phyloP scores from a whole-genome alignment of 2,888 invertebrate species.

The Podabrus alpinus region DNA sequence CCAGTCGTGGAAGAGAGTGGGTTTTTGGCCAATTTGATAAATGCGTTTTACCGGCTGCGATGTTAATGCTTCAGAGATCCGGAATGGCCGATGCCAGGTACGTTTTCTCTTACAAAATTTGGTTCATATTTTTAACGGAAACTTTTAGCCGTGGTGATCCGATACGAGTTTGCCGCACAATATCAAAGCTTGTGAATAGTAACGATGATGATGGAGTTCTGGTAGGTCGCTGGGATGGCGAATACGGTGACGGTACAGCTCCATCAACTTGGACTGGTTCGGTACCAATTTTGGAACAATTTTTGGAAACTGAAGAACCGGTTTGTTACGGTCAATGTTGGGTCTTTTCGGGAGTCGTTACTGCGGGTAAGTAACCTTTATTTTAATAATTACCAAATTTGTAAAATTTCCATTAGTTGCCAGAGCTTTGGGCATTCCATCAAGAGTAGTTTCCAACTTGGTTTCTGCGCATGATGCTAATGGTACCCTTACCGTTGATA shows the following conservation, averaged over 20 bases:
- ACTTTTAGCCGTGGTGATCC: slow-evolving; percentile 67
- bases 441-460: slow-evolving; percentile 79
- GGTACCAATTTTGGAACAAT: slow-evolving; percentile 75
- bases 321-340: slow-evolving; percentile 87
- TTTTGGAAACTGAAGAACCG: slow-evolving; percentile 64
- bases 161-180: slow-evolving; percentile 67
- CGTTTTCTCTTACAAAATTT: slow-evolving; percentile 26
- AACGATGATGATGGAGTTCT: slow-evolving; percentile 78
- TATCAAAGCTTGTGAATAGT: slow-evolving; percentile 76
- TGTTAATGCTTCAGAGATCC: slow-evolving; percentile 72
- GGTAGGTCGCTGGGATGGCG: slow-evolving; percentile 73
- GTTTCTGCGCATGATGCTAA: slow-evolving; percentile 87
- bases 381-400: not conserved
- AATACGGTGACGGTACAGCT: slow-evolving; percentile 74
- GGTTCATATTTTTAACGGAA: not conserved
- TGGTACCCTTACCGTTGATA: slow-evolving; percentile 76
- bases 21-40: slow-evolving; percentile 82
- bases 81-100: slow-evolving; percentile 63
- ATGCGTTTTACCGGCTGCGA: slow-evolving; percentile 69
- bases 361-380: slow-evolving; percentile 63
- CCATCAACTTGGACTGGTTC: slow-evolving; percentile 83
- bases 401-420: slow-evolving; percentile 61
- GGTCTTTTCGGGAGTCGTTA: slow-evolving; percentile 83
- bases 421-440: slow-evolving; percentile 79
- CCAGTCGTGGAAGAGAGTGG: slow-evolving; percentile 79